Conservation (phyloP, 2,888 invertebrate species). For the Busseola fusca region DNA sequence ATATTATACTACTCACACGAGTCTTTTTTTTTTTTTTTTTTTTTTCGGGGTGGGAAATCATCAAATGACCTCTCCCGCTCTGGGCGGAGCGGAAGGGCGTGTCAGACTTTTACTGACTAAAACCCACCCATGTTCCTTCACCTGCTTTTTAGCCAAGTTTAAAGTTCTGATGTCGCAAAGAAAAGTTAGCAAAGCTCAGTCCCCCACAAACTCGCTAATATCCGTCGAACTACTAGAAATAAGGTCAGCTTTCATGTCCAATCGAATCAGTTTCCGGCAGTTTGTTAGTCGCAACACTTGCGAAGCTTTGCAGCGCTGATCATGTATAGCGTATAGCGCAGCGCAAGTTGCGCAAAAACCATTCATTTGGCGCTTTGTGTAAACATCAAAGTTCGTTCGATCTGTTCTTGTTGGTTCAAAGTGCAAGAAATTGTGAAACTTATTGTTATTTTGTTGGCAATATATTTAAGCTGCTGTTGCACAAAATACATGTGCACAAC, state of each 20-base stretch:
- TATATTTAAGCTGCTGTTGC: background rate
- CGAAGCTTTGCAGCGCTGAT: conserved; percentile 34
- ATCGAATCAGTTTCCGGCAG: conserved; percentile 37
- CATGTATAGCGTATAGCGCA: conserved; percentile 49
- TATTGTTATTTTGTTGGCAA: conserved; percentile 35
- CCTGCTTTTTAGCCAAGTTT: background rate
- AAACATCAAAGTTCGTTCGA: conserved; percentile 35
- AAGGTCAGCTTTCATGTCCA: conserved; percentile 15
- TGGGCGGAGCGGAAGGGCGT: too few relatives aligned
- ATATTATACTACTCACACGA: background rate
- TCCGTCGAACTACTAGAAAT: conserved; percentile 14
- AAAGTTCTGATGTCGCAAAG: background rate
- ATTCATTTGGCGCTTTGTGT: conserved; percentile 51
- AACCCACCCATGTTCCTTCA: too few relatives aligned
- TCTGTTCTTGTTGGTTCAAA: conserved; percentile 26
- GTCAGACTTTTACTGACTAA: too few relatives aligned
- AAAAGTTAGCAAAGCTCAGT: background rate
- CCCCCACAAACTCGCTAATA: background rate
- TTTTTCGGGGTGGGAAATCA: too few relatives aligned
- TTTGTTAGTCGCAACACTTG: conserved; percentile 39
- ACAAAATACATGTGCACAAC: background rate
- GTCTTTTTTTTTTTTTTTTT: too few relatives aligned
- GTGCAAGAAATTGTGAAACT: conserved; percentile 30
- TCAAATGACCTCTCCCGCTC: too few relatives aligned
- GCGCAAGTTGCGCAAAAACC: conserved; percentile 32